Percentiles rank a stretch among this genome's conserved stretches.
phyloP scores from a whole-genome alignment of 1,140 invertebrate genomes.

The Tetramorium alpestre region DNA sequence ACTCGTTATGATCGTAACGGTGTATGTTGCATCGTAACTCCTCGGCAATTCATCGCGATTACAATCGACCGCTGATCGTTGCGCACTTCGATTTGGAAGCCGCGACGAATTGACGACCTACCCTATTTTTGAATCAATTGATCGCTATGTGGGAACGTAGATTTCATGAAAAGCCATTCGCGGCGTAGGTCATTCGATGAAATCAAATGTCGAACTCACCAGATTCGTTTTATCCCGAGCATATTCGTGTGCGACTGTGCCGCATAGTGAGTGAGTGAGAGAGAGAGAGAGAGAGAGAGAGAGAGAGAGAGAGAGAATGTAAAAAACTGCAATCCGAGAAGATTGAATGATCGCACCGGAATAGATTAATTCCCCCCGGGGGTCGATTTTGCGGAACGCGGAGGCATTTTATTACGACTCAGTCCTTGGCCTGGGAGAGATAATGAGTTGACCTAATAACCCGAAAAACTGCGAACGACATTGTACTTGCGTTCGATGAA shows the following conservation, averaged over 20 bases:
- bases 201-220: slow-evolving; percentile 71
- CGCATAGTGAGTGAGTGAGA: background rate
- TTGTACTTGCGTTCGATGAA: background rate
- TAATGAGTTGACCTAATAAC: slow-evolving; percentile 48
- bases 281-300: background rate
- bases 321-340: slow-evolving; percentile 59
- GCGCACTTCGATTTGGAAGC: slow-evolving; percentile 60
- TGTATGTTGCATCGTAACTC: slow-evolving; percentile 42
- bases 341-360: slow-evolving; percentile 62
- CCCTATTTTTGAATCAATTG: slow-evolving; percentile 75
- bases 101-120: slow-evolving; percentile 72
- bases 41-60: slow-evolving; percentile 56
- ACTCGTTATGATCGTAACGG: slow-evolving; percentile 38
- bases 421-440: slow-evolving; percentile 7
- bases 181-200: slow-evolving; percentile 62
- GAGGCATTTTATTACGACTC: slow-evolving; percentile 59
- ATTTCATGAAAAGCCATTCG: slow-evolving; percentile 69
- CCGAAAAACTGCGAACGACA: slow-evolving; percentile 3
- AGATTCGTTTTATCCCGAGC: slow-evolving; percentile 67
- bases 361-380: slow-evolving; percentile 65
- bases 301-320: slow-evolving; percentile 15
- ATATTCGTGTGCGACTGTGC: slow-evolving; percentile 50
- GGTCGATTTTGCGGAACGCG: slow-evolving; percentile 58
- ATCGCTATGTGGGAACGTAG: slow-evolving; percentile 67
- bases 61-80: slow-evolving; percentile 61